phyloP scores from a whole-genome alignment of 2,888 invertebrate genomes.

The Tipula confusa region DNA sequence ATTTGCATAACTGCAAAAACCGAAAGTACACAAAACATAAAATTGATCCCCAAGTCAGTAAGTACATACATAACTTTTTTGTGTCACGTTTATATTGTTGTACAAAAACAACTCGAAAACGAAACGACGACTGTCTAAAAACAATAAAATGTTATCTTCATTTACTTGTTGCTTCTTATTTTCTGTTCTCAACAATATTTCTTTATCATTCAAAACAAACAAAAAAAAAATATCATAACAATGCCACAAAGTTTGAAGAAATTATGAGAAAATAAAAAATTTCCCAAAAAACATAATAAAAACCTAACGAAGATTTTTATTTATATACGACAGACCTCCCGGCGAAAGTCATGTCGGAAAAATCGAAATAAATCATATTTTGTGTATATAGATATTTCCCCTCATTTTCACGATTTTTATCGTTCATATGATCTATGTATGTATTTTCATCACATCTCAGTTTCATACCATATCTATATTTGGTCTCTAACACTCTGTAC shows the following conservation, averaged over 20 bases:
- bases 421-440: not conserved
- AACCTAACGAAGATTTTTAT: not conserved
- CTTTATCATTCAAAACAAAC: not conserved
- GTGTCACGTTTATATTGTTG: slow-evolving; percentile 1
- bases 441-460: not conserved
- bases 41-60: not conserved
- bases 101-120: not conserved
- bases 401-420: not conserved
- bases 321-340: not conserved
- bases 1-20: not conserved
- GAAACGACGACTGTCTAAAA: not conserved
- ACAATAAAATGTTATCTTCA: slow-evolving; percentile 26
- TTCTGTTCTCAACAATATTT: not conserved
- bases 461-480: not conserved
- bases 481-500: not conserved
- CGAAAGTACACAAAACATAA: not conserved
- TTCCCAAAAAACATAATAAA: slow-evolving; percentile 10
- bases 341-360: not conserved
- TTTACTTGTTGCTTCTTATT: slow-evolving; percentile 29
- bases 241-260: not conserved
- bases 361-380: not conserved
- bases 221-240: not conserved
- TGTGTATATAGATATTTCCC: not conserved
- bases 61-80: not conserved
- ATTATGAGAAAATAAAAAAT: not conserved